Base-by-base conservation (phyloP, 2,888 invertebrate species). In the Phyto melanocephala region DNA sequence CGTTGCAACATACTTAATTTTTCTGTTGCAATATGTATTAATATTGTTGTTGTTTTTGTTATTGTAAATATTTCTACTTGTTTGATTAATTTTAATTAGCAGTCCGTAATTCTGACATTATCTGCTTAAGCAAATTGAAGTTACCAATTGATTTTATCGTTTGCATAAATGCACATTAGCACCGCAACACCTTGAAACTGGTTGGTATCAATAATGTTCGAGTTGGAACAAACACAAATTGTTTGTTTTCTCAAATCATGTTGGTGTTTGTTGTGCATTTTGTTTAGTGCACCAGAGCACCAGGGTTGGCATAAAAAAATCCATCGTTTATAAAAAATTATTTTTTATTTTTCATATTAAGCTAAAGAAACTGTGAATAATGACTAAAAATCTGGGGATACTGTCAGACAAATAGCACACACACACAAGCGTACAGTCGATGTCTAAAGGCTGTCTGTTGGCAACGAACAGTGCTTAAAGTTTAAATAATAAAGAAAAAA, bases 91-190 rank as follows among this genome's bases (percentile, higher is more conserved):
- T 77, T 83, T 80, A 80, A 80, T 80, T 80, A 83, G 78, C 80
- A 77, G 74, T 83, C 77, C 77, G 74, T 78, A 83, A 80, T 78
- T 77, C 77, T 83, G 83, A 80, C 83, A 83, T 80, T 83, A 80
- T 83, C 80, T 68, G 79, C 79, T 82, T 82, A 82, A 82, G 82
- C 82, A 82, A 82, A 82, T 82, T 82, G 79, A 82, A 82, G 82
- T 82, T 79, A 82, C 82, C 82, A 80, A 77, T 82, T 79, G 82
- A 82, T 82, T 82, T 82, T 82, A 82, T 82, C 82, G 60, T 79
- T 82, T 82, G 79, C 82, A 74, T 82, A 82, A 82, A 82, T 79
- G 79, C 65, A 82, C 79, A 79, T 82, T 82, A 82, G 79, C 82
- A 82, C 79, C 65, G 75, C 75, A 82, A 82, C 82, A 82, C 82